Percentiles rank a stretch among this genome's conserved stretches.
These are phyloP conservation scores for Physella acuta DNA, from an alignment of 1,140 invertebrate species.

Conservation along the genomic window DNA sequence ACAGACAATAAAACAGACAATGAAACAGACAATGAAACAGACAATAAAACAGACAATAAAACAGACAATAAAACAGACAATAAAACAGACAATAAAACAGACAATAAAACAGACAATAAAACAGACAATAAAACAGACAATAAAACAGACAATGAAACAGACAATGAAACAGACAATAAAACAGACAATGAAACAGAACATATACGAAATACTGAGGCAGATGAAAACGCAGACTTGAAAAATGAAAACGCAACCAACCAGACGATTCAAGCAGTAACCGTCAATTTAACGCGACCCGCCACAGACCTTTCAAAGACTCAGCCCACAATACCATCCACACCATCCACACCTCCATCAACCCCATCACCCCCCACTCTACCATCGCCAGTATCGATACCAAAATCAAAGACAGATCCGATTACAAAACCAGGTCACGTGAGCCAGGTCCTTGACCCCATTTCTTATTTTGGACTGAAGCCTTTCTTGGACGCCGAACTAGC, in stretches of 20 bases:
- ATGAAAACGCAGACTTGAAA: neutral
- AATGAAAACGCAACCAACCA: neutral
- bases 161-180: no score
- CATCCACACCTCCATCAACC: neutral
- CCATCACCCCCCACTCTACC: neutral
- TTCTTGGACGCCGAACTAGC: neutral
- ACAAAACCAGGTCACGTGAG: neutral
- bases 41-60: no score
- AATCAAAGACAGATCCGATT: neutral
- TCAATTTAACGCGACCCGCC: no score
- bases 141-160: no score
- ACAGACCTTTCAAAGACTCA: neutral
- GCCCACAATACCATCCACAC: neutral
- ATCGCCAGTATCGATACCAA: neutral
- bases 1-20: no score
- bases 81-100: no score
- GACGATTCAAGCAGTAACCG: no score
- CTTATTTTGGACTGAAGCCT: neutral
- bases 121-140: neutral
- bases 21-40: no score
- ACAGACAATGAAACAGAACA: neutral
- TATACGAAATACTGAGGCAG: neutral
- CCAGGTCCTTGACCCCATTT: conserved; percentile 7
- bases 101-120: neutral
- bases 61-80: no score